phyloP scores from a whole-genome alignment of 1,140 invertebrate genomes.

The Odontomachus brunneus region DNA sequence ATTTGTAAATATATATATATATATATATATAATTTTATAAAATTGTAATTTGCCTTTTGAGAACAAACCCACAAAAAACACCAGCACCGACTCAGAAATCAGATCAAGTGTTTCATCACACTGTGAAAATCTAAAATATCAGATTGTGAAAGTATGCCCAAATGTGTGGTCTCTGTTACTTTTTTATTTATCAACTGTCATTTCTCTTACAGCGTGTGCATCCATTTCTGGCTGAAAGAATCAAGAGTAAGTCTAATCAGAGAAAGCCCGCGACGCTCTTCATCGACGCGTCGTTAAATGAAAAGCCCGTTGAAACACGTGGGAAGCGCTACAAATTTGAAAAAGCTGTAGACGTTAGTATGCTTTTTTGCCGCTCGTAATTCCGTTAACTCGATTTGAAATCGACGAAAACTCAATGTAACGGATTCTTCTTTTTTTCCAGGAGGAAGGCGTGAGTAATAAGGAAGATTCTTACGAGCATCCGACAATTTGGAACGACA shows the following conservation, averaged over 20 bases:
- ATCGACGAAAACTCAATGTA: no score
- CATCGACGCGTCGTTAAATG: constrained; percentile 79
- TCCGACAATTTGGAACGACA: constrained; percentile 77
- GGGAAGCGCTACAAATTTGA: constrained; percentile 81
- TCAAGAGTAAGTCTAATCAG: constrained; percentile 84
- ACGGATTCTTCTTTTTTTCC: neutral
- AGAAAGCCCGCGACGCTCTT: constrained; percentile 83
- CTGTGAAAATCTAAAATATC: no score
- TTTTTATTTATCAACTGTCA: constrained; percentile 51
- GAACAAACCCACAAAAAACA: no score
- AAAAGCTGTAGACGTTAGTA: constrained; percentile 78
- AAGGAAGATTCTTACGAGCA: constrained; percentile 79
- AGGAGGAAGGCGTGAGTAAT: constrained; percentile 78
- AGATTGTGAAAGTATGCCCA: no score
- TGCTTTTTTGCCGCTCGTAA: neutral
- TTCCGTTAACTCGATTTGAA: neutral
- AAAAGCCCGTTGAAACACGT: constrained; percentile 80
- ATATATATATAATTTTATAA: no score
- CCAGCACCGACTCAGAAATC: no score
- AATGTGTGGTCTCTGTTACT: constrained; percentile 3
- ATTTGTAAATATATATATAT: no score
- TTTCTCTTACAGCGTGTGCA: constrained; percentile 80
- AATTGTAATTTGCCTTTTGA: no score
- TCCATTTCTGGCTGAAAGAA: constrained; percentile 82
- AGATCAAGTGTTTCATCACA: no score